Conservation (phyloP, 2,113 vertebrate genomes). For the Pseudonaja textilis region DNA sequence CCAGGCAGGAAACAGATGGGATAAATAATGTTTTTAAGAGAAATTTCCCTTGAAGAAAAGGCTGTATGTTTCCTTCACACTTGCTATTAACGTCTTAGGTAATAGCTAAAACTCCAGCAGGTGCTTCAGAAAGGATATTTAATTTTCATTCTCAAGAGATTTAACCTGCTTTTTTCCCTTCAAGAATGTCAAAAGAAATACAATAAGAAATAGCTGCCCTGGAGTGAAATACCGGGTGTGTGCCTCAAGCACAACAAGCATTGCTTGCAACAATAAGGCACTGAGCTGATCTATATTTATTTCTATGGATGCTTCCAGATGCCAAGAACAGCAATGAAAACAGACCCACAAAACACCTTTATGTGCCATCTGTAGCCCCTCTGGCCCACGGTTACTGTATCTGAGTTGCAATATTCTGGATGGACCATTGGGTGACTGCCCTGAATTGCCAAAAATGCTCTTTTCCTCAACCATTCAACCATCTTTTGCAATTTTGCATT, state of each 20-base stretch:
- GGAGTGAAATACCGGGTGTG: too few species aligned
- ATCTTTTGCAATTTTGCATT: background rate
- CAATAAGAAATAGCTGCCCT: background rate
- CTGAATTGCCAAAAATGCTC: background rate
- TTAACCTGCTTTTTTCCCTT: slow-evolving; percentile 8
- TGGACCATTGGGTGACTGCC: background rate
- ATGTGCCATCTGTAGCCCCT: too few species aligned
- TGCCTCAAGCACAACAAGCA: background rate
- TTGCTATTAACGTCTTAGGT: slow-evolving; percentile 38
- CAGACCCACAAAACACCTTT: background rate
- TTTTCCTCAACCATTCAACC: background rate
- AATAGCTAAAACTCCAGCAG: slow-evolving; percentile 39
- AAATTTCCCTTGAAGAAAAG: slow-evolving; percentile 55
- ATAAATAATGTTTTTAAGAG: slow-evolving; percentile 60
- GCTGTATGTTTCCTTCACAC: slow-evolving; percentile 56
- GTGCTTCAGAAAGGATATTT: slow-evolving; percentile 47
- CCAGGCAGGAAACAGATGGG: slow-evolving; percentile 62
- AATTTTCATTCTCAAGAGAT: slow-evolving; percentile 18
- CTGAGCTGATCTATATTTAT: background rate
- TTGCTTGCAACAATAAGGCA: background rate
- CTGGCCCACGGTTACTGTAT: background rate
- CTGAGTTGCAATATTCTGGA: background rate
- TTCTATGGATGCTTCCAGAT: background rate
- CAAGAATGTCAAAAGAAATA: slow-evolving; percentile 1
- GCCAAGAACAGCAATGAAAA: background rate